Base-by-base conservation (phyloP, 2,888 invertebrate genomes). In the Tortrix viridana region DNA sequence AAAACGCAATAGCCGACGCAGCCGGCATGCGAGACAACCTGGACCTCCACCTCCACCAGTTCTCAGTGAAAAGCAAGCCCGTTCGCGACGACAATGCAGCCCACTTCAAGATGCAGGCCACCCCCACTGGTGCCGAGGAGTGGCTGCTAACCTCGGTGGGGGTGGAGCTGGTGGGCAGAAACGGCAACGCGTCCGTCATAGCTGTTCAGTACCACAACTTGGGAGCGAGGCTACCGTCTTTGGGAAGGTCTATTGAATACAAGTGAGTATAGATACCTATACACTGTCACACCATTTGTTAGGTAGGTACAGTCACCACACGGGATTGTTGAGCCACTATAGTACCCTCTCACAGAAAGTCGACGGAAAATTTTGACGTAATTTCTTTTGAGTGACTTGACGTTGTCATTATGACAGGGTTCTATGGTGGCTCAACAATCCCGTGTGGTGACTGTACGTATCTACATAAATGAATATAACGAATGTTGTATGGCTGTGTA, bases 151-250 rank as follows among this genome's bases (percentile, higher is more conserved):
- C 81, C 0, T 90, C 90, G 4, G 84, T 79, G 19, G 87, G 85
- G 0, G 85, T 89, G 6, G 90, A 92, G 57, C 68, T 91, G n/a
- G 65, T 77, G 1, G 80, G 79, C 0, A 77, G 79, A 44, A 77
- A 72, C n/a, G 82, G 80, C 2, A 88, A 88, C 38, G 80, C 81
- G 3, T 81, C 89, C 0, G 81, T 90, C 1, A 90, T 93, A 9
- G 92, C 94, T 19, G 91, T 95, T 6, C 89, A 94, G 68, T 96
- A 95, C 77, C 93, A 93, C 71, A 94, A 95, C 72, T 81, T 95
- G 62, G 93, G 94, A 6, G 86, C 92, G 4, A 94, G 94, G 71
- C 84, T 95, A 65, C 95, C 95, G 0, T 92, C 92, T 0, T 82
- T 95, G 60, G 93, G 94, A 55, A 91, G 94, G 67, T 87, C 87